Percentiles rank a stretch among this genome's conserved stretches.
Evolutionary conservation across 2,888 invertebrate genomes (phyloP).

Genomic region (Flabesymbios commensalis): DNA sequence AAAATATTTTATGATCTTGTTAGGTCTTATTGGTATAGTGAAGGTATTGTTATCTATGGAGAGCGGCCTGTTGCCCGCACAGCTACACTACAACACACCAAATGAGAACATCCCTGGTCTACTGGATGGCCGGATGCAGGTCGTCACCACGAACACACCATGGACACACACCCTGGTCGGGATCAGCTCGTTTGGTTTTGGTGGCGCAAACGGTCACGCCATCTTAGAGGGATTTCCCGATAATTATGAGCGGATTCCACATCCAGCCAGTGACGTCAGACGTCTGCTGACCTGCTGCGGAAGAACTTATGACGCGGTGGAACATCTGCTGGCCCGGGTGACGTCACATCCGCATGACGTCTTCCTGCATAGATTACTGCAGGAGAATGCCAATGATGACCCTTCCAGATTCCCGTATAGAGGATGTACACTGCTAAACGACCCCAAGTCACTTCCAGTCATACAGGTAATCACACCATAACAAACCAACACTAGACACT

Average conservation of each 20-base stretch:
- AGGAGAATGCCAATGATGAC: neutral
- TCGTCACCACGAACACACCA: neutral
- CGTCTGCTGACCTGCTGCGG: neutral
- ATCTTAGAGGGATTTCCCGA: slow-evolving; percentile 31
- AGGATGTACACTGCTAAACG: slow-evolving; percentile 3
- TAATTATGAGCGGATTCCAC: slow-evolving; percentile 26
- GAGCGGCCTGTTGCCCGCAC: slow-evolving; percentile 63
- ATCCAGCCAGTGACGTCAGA: neutral
- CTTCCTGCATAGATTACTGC: neutral
- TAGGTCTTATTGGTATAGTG: slow-evolving; percentile 40
- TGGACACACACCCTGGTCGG: slow-evolving; percentile 82
- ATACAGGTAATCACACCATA: neutral
- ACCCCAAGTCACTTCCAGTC: neutral
- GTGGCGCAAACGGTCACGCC: slow-evolving; percentile 68
- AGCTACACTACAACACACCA: slow-evolving; percentile 82
- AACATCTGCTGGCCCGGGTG: neutral
- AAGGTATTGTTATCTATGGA: slow-evolving; percentile 40
- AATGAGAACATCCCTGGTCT: slow-evolving; percentile 86
- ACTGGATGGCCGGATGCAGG: slow-evolving; percentile 79
- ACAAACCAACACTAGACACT: neutral
- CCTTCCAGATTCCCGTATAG: neutral
- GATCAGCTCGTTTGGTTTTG: slow-evolving; percentile 94
- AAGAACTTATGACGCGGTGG: slow-evolving; percentile 6
- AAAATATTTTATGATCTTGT: too few relatives aligned
- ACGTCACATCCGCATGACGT: neutral